Evolutionary conservation across 53 echinoderm and acorn worm species (phyloP).

Genomic region (Echinometra lucunter): DNA sequence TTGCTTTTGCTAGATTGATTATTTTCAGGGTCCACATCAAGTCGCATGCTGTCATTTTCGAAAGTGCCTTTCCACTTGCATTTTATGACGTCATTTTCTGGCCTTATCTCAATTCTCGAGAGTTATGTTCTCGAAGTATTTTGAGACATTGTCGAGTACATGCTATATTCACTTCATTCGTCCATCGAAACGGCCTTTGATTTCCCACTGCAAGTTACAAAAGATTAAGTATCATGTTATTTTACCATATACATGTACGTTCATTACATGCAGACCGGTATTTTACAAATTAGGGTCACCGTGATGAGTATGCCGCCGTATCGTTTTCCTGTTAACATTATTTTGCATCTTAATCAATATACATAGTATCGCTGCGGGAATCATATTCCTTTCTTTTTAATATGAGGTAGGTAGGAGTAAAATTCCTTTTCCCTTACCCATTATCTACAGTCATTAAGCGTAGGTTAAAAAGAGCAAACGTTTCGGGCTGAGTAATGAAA

Average conservation of each 20-base stretch:
- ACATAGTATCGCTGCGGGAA: no score
- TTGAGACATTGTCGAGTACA: neutral
- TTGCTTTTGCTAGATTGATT: neutral
- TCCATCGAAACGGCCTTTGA: neutral
- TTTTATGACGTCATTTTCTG: neutral
- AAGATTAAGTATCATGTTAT: neutral
- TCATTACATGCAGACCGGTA: no score
- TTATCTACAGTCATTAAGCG: no score
- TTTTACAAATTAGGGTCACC: no score
- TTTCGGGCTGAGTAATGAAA: no score
- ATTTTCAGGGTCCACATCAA: neutral
- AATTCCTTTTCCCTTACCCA: no score
- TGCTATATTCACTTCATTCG: neutral
- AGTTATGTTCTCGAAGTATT: neutral
- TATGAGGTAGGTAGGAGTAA: no score
- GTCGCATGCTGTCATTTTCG: neutral
- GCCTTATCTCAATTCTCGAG: neutral
- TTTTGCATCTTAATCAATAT: no score
- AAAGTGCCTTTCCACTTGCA: neutral
- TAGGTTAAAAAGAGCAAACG: no score
- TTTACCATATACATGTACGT: no score
- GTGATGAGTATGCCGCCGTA: neutral
- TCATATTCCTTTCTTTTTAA: no score
- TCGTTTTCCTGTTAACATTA: neutral
- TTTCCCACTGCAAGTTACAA: neutral